These are phyloP conservation scores for Agrotis clavis DNA, from an alignment of 2,888 invertebrate genomes.

Conservation along the genomic window DNA sequence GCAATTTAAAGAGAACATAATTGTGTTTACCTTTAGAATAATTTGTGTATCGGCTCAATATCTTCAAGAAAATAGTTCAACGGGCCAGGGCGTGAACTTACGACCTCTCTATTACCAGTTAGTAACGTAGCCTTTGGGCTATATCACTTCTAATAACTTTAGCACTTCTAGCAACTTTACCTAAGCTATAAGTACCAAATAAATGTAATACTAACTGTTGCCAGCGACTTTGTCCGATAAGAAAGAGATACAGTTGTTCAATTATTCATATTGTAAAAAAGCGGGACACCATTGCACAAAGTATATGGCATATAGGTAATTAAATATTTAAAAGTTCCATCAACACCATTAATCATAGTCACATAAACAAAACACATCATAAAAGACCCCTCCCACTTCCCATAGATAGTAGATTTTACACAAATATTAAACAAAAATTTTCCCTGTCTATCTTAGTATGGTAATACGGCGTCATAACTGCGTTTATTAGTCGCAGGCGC, in stretches of 20 bases:
- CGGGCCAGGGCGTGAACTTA: constrained; percentile 17
- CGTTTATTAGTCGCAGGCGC: constrained; percentile 47
- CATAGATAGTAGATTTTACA: constrained; percentile 42
- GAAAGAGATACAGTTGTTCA: too few species aligned
- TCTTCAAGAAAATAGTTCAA: constrained; percentile 24
- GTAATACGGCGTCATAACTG: constrained; percentile 56
- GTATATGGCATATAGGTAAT: background rate
- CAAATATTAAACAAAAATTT: constrained; percentile 60
- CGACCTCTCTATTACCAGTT: constrained; percentile 16
- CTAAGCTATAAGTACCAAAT: background rate
- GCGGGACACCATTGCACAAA: background rate
- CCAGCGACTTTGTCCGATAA: too few species aligned
- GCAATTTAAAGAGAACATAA: background rate
- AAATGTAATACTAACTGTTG: too few species aligned
- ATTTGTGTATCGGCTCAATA: constrained; percentile 4
- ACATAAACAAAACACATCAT: background rate
- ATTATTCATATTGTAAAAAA: background rate
- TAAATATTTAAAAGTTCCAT: constrained; percentile 2
- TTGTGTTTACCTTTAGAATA: background rate
- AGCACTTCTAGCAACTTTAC: background rate
- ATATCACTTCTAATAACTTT: constrained; percentile 7
- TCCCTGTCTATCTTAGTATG: constrained; percentile 44
- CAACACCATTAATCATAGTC: constrained; percentile 5
- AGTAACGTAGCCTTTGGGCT: constrained; percentile 8
- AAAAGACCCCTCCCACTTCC: constrained; percentile 25